These are phyloP conservation scores for Idaea biselata DNA, from an alignment of 2,888 invertebrate species.

Conservation along the genomic window DNA sequence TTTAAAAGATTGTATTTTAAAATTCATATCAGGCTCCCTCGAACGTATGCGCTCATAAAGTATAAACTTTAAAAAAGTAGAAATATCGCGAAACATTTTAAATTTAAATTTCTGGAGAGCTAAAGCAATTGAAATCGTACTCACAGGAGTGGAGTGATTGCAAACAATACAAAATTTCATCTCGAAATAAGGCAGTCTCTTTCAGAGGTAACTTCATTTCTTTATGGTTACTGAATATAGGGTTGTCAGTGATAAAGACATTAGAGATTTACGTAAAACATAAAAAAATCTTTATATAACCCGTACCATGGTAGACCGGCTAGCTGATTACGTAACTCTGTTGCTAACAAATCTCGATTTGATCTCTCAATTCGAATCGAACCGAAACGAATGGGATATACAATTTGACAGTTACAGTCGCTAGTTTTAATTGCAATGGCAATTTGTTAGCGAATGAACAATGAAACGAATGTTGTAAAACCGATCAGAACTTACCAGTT, in stretches of 20 bases:
- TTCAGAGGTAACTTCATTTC: slow-evolving; percentile 15
- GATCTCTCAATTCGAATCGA: too few species aligned
- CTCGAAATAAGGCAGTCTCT: slow-evolving; percentile 18
- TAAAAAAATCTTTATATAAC: too few species aligned
- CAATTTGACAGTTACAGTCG: too few species aligned
- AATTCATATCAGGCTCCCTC: not conserved
- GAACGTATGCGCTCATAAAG: not conserved
- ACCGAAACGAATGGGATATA: too few species aligned
- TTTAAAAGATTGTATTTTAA: not conserved
- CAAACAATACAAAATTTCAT: slow-evolving; percentile 16
- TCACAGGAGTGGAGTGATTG: slow-evolving; percentile 13
- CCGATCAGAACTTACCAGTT: too few species aligned
- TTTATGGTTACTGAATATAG: slow-evolving; percentile 9
- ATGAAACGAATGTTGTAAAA: too few species aligned
- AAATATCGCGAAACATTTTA: not conserved
- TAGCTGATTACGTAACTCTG: too few species aligned
- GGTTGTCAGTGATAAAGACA: not conserved
- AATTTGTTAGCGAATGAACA: too few species aligned
- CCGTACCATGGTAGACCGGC: too few species aligned
- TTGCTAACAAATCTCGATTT: too few species aligned
- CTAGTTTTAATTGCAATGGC: too few species aligned
- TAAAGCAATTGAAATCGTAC: not conserved
- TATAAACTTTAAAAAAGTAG: not conserved
- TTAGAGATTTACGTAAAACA: too few species aligned
- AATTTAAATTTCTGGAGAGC: not conserved